A percentile compares a stretch with the other conserved stretches of the same genome.
Conservation (phyloP, 92 coral and sea anemone genomes). For the Heliopora coerulea region DNA sequence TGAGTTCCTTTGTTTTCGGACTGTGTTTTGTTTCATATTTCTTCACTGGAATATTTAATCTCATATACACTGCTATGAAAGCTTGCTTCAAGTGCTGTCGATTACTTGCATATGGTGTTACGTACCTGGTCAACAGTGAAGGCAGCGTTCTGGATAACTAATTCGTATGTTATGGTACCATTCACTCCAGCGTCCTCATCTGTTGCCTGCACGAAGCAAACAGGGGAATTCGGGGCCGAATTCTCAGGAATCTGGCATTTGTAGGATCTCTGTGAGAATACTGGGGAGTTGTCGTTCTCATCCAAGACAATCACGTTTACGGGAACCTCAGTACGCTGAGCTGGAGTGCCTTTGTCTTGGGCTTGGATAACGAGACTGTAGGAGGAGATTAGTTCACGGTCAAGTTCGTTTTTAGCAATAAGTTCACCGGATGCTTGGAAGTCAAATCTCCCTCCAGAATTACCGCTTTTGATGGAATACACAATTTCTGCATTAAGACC, state of each 20-base stretch:
- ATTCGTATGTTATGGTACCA: constrained; percentile 54
- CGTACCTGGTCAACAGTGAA: constrained; percentile 21
- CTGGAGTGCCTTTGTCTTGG: constrained; percentile 12
- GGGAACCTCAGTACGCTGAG: neutral
- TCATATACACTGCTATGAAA: too few species aligned
- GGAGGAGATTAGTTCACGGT: constrained; percentile 58
- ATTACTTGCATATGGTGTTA: too few species aligned
- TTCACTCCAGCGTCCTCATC: constrained; percentile 73
- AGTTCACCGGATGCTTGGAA: constrained; percentile 70
- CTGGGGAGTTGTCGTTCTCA: constrained; percentile 19
- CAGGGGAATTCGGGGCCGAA: constrained; percentile 64
- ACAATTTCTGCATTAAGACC: constrained; percentile 62
- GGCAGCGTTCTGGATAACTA: constrained; percentile 4
- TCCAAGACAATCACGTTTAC: constrained; percentile 10
- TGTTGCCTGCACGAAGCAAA: constrained; percentile 68
- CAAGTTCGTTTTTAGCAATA: constrained; percentile 56
- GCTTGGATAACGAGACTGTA: constrained; percentile 48
- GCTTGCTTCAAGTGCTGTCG: too few species aligned
- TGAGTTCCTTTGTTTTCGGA: too few species aligned
- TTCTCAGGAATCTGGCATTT: constrained; percentile 68
- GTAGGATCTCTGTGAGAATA: constrained; percentile 38
- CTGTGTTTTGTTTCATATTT: too few species aligned
- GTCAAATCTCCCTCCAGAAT: constrained; percentile 59
- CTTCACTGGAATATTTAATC: too few species aligned
- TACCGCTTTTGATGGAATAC: constrained; percentile 72